Conservation (phyloP, 2,113 vertebrate genomes). For the Urocynchramus pylzowi region DNA sequence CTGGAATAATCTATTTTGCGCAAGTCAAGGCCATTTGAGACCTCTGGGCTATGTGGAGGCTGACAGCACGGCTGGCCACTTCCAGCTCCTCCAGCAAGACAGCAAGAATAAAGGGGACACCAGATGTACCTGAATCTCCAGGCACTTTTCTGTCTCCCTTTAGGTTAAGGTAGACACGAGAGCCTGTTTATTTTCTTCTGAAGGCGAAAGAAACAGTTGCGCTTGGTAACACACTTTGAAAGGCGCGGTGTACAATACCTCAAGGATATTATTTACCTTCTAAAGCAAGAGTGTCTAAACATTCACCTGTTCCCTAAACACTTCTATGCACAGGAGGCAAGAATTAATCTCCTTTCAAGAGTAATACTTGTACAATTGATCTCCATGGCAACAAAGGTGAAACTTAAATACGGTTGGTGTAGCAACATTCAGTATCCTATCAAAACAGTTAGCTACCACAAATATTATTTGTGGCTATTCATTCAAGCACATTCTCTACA, state of each 20-base stretch:
- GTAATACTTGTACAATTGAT: not conserved
- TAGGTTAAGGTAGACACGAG: not conserved
- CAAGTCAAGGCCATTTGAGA: slow-evolving; percentile 46
- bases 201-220: not conserved
- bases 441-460: not conserved
- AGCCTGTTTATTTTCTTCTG: not conserved
- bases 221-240: not conserved
- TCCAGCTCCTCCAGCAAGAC: slow-evolving; percentile 8
- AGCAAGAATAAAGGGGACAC: not conserved
- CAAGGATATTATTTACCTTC: slow-evolving; percentile 20
- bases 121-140: not conserved
- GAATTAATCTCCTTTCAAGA: slow-evolving; percentile 11
- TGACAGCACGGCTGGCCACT: not conserved
- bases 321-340: not conserved
- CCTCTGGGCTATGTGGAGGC: not conserved
- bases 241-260: not conserved
- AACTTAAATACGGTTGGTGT: not conserved
- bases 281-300: not conserved
- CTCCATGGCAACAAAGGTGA: not conserved
- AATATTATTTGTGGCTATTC: not conserved
- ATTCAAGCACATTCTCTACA: not conserved
- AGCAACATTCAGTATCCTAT: not conserved
- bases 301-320: not conserved
- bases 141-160: not conserved
- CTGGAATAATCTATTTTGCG: slow-evolving; percentile 33